Conservation (phyloP, 2,113 vertebrate species). For the Xenus cinereus region DNA sequence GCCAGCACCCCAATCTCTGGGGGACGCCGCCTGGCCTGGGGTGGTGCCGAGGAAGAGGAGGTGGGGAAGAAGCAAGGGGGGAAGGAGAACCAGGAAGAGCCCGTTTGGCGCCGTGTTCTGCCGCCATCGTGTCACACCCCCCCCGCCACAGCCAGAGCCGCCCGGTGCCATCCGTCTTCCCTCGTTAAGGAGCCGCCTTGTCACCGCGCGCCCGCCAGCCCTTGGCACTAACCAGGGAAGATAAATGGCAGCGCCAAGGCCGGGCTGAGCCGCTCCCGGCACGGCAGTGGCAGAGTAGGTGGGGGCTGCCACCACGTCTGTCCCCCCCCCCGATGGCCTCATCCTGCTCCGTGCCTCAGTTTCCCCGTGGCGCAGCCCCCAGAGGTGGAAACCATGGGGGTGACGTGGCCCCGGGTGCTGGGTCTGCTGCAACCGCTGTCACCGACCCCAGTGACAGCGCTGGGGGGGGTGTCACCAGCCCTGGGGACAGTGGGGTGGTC, state of each 20-base stretch:
- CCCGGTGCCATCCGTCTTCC: constrained; percentile 42
- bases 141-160: background rate
- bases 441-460: background rate
- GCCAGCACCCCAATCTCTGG: rapidly evolving
- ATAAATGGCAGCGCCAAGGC: constrained; percentile 22
- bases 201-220: constrained; percentile 14
- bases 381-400: rapidly evolving
- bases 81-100: background rate
- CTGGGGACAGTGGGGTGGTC: background rate
- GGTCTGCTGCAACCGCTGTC: background rate
- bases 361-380: background rate
- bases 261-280: background rate
- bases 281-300: background rate
- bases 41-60: background rate
- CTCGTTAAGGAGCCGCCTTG: constrained; percentile 58
- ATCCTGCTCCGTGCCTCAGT: background rate
- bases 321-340: background rate
- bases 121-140: background rate
- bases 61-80: background rate
- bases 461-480: background rate
- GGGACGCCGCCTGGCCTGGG: background rate
- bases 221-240: constrained; percentile 33
- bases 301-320: background rate
- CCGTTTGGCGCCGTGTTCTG: background rate
- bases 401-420: rapidly evolving